phyloP scores from a whole-genome alignment of 2,797 vertebrate species.

The Mallotus villosus region DNA sequence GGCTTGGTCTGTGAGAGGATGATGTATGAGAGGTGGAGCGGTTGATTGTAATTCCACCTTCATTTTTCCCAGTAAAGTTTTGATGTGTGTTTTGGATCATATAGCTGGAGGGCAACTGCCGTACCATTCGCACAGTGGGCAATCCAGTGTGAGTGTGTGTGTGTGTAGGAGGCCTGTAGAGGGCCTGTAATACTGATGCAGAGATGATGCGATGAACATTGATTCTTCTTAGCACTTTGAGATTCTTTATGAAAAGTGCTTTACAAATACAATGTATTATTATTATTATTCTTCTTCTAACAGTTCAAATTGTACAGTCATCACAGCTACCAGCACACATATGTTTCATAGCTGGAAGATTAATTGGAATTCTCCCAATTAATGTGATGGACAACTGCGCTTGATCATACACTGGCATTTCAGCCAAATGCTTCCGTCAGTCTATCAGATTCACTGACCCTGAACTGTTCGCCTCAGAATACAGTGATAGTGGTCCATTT shows the following conservation, averaged over 20 bases:
- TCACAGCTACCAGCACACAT: conserved; percentile 49
- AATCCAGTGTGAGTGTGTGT: background rate
- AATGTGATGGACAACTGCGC: conserved; percentile 29
- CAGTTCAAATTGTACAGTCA: conserved; percentile 54
- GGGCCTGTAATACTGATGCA: conserved; percentile 23
- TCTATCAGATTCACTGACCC: conserved; percentile 27
- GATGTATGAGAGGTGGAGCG: conserved; percentile 42
- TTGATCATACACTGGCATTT: conserved; percentile 47
- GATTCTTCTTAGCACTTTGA: too few species aligned
- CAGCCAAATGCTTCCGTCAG: conserved; percentile 48
- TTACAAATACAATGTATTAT: too few species aligned
- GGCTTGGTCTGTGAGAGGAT: conserved; percentile 25
- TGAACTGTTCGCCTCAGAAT: too few species aligned
- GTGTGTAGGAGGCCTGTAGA: conserved; percentile 16
- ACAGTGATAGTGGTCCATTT: too few species aligned
- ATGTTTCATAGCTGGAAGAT: conserved; percentile 49
- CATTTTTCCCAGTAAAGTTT: conserved; percentile 35
- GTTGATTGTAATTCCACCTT: conserved; percentile 45
- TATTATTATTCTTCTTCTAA: too few species aligned
- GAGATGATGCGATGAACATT: conserved; percentile 35
- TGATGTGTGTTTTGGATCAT: conserved; percentile 35
- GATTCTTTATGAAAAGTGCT: too few species aligned
- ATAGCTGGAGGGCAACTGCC: conserved; percentile 12
- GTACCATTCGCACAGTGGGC: background rate
- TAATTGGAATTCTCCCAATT: conserved; percentile 65